Percentiles rank a stretch among this genome's conserved stretches.
Evolutionary conservation across 2,113 vertebrate species (phyloP).

Genomic region (Ginglymostoma cirratum): DNA sequence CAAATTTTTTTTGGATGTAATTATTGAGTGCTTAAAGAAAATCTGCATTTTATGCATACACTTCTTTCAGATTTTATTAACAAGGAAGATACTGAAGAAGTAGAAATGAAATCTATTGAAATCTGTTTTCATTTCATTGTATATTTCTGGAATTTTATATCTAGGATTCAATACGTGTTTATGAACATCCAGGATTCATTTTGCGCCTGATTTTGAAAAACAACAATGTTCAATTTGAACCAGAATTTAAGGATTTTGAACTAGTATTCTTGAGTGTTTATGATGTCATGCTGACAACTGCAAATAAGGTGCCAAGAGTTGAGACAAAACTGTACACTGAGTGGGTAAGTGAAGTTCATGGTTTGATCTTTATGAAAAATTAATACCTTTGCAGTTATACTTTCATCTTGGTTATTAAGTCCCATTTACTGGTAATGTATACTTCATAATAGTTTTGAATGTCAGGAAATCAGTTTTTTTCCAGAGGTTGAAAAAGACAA

Average conservation of each 20-base stretch:
- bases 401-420: background rate
- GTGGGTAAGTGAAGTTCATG: slow-evolving; percentile 60
- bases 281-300: slow-evolving; percentile 65
- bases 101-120: background rate
- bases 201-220: slow-evolving; percentile 65
- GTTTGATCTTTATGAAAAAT: background rate
- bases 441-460: background rate
- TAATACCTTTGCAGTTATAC: background rate
- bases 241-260: slow-evolving; percentile 63
- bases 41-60: background rate
- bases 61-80: background rate
- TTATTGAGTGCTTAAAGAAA: slow-evolving; percentile 10
- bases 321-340: slow-evolving; percentile 72
- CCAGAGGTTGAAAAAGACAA: background rate
- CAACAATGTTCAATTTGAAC: slow-evolving; percentile 65
- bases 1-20: background rate
- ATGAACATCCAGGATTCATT: slow-evolving; percentile 69
- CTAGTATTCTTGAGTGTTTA: slow-evolving; percentile 63
- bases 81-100: background rate
- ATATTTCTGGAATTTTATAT: background rate
- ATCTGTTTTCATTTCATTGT: background rate
- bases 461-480: background rate
- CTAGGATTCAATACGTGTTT: slow-evolving; percentile 61
- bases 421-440: background rate
- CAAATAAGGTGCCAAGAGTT: slow-evolving; percentile 66